These are phyloP conservation scores for Coendou prehensilis DNA, from an alignment of 2,797 vertebrate species.

Conservation along the genomic window DNA sequence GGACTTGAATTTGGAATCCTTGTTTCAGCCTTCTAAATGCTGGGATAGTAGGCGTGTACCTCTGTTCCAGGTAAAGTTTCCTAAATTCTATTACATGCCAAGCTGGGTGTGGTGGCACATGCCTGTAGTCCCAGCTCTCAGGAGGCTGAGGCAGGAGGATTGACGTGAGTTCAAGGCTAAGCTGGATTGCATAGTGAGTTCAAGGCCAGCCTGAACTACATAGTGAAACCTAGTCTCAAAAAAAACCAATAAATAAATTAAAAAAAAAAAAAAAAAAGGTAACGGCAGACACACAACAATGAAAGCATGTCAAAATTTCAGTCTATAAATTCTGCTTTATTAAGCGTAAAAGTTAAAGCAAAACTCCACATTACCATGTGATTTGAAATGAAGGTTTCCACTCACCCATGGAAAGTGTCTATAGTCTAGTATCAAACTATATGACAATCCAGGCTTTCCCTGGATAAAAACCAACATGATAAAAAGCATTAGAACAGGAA, in stretches of 20 bases:
- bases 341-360: background rate
- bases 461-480: background rate
- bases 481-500: background rate
- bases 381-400: background rate
- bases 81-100: background rate
- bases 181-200: background rate
- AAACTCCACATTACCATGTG: background rate
- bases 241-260: background rate
- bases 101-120: background rate
- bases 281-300: background rate
- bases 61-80: background rate
- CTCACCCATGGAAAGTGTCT: background rate
- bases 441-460: background rate
- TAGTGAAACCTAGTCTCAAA: background rate
- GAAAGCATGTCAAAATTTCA: background rate
- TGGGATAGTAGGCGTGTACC: background rate
- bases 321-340: background rate
- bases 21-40: background rate
- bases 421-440: background rate
- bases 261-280: too few relatives aligned
- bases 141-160: background rate
- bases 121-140: background rate
- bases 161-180: background rate
- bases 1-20: background rate
- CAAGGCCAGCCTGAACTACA: background rate